phyloP scores from a whole-genome alignment of 2,888 invertebrate species.

The Octodonta nipae region DNA sequence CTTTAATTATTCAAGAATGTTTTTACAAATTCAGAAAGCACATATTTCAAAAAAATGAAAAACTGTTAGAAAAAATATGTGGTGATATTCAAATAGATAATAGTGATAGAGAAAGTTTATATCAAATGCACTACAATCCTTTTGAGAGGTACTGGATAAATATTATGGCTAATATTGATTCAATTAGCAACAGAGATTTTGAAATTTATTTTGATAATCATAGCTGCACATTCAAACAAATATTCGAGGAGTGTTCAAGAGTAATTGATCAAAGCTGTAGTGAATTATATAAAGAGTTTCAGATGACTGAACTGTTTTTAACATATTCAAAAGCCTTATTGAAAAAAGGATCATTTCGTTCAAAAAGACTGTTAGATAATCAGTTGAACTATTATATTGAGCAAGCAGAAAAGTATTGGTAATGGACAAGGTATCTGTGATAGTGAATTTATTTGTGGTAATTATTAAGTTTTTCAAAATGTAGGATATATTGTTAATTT shows the following conservation, averaged over 20 bases:
- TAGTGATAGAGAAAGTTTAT: constrained; percentile 2
- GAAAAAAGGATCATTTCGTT: too few species aligned
- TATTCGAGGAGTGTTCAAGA: constrained; percentile 27
- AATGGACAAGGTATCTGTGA: too few species aligned
- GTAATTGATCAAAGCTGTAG: constrained; percentile 24
- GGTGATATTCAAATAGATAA: constrained; percentile 3
- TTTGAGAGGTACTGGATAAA: constrained; percentile 27
- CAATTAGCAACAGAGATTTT: constrained; percentile 15
- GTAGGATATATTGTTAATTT: too few species aligned
- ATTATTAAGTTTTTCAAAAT: too few species aligned
- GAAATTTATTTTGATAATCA: constrained; percentile 18
- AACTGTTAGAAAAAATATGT: constrained; percentile 4
- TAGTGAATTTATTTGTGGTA: too few species aligned
- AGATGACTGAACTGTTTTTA: constrained; percentile 22
- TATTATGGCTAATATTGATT: constrained; percentile 15
- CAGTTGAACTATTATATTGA: too few species aligned
- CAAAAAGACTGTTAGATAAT: too few species aligned
- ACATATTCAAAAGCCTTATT: too few species aligned
- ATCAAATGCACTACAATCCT: constrained; percentile 23
- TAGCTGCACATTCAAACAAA: constrained; percentile 22
- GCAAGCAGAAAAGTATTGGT: too few species aligned
- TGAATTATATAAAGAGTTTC: constrained; percentile 25
- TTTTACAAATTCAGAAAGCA: constrained; percentile 6
- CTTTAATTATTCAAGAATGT: constrained; percentile 4
- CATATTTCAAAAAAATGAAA: constrained; percentile 7